Evolutionary conservation across 1,140 invertebrate species (phyloP).

Genomic region (Rhyzopertha dominica): DNA sequence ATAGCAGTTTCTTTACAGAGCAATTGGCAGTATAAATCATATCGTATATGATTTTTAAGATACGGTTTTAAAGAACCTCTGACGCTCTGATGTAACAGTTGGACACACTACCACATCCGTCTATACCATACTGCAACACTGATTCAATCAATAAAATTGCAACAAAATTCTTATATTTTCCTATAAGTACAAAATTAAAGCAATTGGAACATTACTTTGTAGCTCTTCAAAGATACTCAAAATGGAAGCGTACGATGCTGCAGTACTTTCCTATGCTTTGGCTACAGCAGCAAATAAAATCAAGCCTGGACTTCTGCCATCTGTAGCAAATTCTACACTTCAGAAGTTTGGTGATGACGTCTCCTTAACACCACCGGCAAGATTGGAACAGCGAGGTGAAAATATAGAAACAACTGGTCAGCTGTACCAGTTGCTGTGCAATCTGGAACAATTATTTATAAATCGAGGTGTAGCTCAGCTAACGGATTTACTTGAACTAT

Average conservation of each 20-base stretch:
- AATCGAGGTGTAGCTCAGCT: constrained; percentile 37
- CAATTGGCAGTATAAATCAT: too few relatives aligned
- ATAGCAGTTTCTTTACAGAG: too few relatives aligned
- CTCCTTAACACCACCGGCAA: constrained; percentile 40
- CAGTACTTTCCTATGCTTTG: constrained; percentile 44
- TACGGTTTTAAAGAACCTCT: too few relatives aligned
- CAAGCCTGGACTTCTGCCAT: constrained; percentile 43
- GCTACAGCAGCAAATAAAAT: constrained; percentile 46
- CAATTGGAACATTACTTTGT: too few relatives aligned
- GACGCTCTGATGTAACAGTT: too few relatives aligned
- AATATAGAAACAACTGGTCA: constrained; percentile 18
- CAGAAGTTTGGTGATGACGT: constrained; percentile 36
- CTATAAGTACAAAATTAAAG: too few relatives aligned
- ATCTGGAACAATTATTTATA: constrained; percentile 35
- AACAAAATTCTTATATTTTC: too few relatives aligned
- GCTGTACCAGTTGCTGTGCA: constrained; percentile 33
- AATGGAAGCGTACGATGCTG: constrained; percentile 53
- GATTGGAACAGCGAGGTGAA: constrained; percentile 18
- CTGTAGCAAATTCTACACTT: constrained; percentile 37
- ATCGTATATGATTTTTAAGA: too few relatives aligned
- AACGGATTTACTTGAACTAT: constrained; percentile 38
- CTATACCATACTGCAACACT: too few relatives aligned
- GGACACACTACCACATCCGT: too few relatives aligned
- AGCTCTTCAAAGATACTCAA: constrained; percentile 60
- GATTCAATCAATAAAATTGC: too few relatives aligned